Percentiles rank a stretch among this genome's conserved stretches.
phyloP scores from a whole-genome alignment of 2,113 vertebrate genomes.

The Sorex fumeus region DNA sequence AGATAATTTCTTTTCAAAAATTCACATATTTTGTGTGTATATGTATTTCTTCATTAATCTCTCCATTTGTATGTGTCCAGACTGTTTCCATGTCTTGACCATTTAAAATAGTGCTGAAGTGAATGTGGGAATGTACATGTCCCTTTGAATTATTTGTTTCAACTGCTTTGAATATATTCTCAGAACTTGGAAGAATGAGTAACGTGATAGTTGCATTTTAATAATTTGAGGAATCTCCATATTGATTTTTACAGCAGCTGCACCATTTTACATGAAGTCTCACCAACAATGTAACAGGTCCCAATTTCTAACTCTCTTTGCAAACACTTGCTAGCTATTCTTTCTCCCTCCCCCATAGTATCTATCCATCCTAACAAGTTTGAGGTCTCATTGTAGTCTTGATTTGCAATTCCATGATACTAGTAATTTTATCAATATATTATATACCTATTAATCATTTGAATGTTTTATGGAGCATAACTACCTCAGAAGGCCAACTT shows the following conservation, averaged over 20 bases:
- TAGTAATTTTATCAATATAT: not conserved
- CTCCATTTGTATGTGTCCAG: not conserved
- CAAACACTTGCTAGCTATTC: not conserved
- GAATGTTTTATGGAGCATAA: not conserved
- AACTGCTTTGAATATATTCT: not conserved
- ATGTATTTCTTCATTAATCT: not conserved
- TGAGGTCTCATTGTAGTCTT: not conserved
- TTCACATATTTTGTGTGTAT: not conserved
- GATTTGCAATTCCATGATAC: not conserved
- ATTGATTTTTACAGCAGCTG: not conserved
- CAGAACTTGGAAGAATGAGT: not conserved
- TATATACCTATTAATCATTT: not conserved
- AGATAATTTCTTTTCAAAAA: not conserved
- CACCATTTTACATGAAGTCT: not conserved
- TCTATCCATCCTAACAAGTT: not conserved
- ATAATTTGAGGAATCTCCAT: constrained; percentile 2
- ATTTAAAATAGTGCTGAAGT: not conserved
- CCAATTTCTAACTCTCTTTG: not conserved
- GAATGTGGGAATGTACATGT: not conserved
- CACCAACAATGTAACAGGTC: not conserved
- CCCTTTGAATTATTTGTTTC: not conserved
- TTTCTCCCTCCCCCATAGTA: no score
- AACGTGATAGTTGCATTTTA: not conserved
- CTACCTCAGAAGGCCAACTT: not conserved
- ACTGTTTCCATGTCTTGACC: not conserved